phyloP scores from a whole-genome alignment of 2,888 invertebrate genomes.

The Sinelater perroti region DNA sequence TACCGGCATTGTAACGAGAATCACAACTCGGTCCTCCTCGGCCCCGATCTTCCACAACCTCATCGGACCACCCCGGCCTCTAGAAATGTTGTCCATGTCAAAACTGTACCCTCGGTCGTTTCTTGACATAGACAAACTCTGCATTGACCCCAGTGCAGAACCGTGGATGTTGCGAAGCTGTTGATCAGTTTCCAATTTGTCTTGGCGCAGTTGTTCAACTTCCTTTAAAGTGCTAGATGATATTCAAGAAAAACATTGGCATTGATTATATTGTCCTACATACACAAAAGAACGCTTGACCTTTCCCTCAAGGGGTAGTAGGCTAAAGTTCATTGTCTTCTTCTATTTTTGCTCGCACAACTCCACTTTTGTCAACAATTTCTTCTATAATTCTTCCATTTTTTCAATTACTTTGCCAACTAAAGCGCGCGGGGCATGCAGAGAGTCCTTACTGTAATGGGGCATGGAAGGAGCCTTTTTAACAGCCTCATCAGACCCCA shows the following conservation, averaged over 20 bases:
- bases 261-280: constrained; percentile 94
- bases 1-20: constrained; percentile 65
- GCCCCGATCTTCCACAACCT: constrained; percentile 53
- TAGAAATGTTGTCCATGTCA: constrained; percentile 69
- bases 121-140: constrained; percentile 72
- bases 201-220: constrained; percentile 93
- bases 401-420: constrained; percentile 99
- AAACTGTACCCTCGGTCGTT: constrained; percentile 72
- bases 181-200: constrained; percentile 95
- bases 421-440: constrained; percentile 93
- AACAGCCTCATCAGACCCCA: constrained; percentile 90
- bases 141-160: constrained; percentile 73
- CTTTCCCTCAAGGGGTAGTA: constrained; percentile 89
- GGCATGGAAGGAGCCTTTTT: constrained; percentile 91
- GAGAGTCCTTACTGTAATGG: constrained; percentile 96
- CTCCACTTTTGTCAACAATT: constrained; percentile 99
- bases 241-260: constrained; percentile 96
- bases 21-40: constrained; percentile 55
- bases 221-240: constrained; percentile 90
- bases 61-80: constrained; percentile 67
- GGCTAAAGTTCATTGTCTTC: constrained; percentile 97
- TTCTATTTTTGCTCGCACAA: constrained; percentile 94
- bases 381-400: constrained; percentile 98
- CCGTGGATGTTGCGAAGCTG: constrained; percentile 85
- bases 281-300: constrained; percentile 97